Evolutionary conservation across 2,797 vertebrate genomes (phyloP).

Genomic region (Okamejei kenojei): DNA sequence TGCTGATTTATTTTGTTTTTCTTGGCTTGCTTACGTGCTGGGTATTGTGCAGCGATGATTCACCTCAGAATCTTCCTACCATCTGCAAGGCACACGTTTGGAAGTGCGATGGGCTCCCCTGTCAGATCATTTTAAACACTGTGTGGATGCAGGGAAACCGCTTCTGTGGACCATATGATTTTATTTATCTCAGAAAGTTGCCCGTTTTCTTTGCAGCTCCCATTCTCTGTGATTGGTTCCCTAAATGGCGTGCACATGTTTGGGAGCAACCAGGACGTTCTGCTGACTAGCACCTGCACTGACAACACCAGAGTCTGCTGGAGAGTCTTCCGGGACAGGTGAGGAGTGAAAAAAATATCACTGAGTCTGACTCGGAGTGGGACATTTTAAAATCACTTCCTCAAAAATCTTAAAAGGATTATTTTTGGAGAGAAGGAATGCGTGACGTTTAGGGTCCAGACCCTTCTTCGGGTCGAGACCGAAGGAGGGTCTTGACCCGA

Average conservation of each 20-base stretch:
- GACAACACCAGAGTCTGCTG: slow-evolving; percentile 72
- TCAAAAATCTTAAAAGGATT: too few relatives aligned
- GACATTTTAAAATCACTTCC: neutral
- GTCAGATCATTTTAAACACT: neutral
- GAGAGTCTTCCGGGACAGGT: slow-evolving; percentile 75
- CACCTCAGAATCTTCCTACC: too few relatives aligned
- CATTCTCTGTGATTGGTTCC: slow-evolving; percentile 82
- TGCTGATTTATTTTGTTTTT: too few relatives aligned
- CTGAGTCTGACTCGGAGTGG: neutral
- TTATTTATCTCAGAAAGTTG: neutral
- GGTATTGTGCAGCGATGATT: too few relatives aligned
- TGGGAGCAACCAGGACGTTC: slow-evolving; percentile 69
- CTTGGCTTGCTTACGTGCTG: too few relatives aligned
- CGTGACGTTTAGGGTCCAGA: too few relatives aligned
- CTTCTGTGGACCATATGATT: neutral
- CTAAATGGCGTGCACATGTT: slow-evolving; percentile 91
- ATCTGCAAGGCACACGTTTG: too few relatives aligned
- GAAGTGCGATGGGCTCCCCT: too few relatives aligned
- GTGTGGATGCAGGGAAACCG: too few relatives aligned
- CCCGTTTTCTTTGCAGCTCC: slow-evolving; percentile 59
- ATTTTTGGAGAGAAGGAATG: too few relatives aligned
- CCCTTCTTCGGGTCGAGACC: too few relatives aligned
- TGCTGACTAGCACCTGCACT: slow-evolving; percentile 65
- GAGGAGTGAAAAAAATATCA: neutral
- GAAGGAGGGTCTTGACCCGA: too few relatives aligned